phyloP scores from a whole-genome alignment of 1,140 invertebrate species.

The Saccostrea echinata region DNA sequence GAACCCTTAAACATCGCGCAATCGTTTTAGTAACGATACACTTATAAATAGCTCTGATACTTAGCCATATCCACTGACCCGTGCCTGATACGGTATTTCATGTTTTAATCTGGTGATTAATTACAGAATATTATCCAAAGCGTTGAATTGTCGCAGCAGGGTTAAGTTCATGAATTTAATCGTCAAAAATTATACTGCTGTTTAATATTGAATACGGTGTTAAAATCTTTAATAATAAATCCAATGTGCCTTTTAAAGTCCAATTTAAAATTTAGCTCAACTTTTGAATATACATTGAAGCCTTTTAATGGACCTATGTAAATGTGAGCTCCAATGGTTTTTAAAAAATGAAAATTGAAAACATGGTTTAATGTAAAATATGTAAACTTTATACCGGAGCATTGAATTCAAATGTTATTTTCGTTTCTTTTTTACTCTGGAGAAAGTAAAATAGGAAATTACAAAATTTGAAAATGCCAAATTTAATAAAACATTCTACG shows the following conservation, averaged over 20 bases:
- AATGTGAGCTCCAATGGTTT: not conserved
- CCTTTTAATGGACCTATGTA: not conserved
- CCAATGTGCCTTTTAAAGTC: conserved; percentile 1
- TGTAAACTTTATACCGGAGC: not conserved
- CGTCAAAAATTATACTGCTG: not conserved
- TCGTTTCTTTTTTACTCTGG: not conserved
- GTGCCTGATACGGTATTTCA: not conserved
- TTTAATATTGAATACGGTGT: conserved; percentile 4
- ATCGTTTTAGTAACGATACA: too few species aligned
- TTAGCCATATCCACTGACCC: not conserved
- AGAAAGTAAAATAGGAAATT: too few species aligned
- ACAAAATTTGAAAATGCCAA: too few species aligned
- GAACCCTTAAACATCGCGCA: too few species aligned
- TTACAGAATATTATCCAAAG: not conserved
- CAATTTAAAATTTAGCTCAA: conserved; percentile 11
- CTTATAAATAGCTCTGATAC: too few species aligned
- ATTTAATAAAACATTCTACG: too few species aligned
- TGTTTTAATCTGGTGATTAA: conserved; percentile 8
- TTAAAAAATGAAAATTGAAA: conserved; percentile 14
- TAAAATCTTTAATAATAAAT: conserved; percentile 20
- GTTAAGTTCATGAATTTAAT: not conserved
- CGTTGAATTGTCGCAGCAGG: conserved; percentile 10
- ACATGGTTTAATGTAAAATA: not conserved
- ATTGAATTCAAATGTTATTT: not conserved
- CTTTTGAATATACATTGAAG: not conserved